A percentile compares a stretch with the other conserved stretches of the same genome.
phyloP scores from a whole-genome alignment of 2,888 invertebrate species.

The Nephrotoma flavescens region DNA sequence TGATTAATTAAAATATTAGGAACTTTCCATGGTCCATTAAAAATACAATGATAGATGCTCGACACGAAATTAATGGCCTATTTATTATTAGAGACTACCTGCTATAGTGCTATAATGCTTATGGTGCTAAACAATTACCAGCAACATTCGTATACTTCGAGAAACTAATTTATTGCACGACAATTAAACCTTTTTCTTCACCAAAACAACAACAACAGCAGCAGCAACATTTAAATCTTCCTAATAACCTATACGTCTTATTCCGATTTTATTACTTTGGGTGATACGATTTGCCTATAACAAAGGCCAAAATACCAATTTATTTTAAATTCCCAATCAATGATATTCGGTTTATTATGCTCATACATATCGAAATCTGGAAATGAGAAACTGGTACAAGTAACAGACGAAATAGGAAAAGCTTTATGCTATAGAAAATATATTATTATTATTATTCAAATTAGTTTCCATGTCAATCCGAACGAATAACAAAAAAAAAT shows the following conservation, averaged over 20 bases:
- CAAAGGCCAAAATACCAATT: neutral
- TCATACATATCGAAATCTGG: neutral
- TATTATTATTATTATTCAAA: neutral
- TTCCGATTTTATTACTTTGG: neutral
- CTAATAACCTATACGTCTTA: neutral
- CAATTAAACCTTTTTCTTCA: neutral
- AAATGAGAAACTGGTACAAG: neutral
- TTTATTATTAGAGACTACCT: too few species aligned
- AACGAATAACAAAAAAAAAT: neutral
- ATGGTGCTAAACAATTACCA: too few species aligned
- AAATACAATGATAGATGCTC: too few species aligned
- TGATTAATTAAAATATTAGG: too few species aligned
- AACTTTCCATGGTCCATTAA: too few species aligned
- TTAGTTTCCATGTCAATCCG: neutral
- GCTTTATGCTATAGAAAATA: neutral
- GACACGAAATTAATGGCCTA: too few species aligned
- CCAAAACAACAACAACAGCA: neutral
- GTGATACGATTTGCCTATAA: neutral
- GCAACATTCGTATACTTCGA: too few species aligned
- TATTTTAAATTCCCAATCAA: neutral
- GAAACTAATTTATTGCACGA: too few species aligned
- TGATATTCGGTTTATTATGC: neutral
- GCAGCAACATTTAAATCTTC: neutral
- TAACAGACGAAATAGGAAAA: neutral
- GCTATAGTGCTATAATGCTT: too few species aligned